Base-by-base conservation (phyloP, 2,888 invertebrate species). In the Thysanoteuthis rhombus region DNA sequence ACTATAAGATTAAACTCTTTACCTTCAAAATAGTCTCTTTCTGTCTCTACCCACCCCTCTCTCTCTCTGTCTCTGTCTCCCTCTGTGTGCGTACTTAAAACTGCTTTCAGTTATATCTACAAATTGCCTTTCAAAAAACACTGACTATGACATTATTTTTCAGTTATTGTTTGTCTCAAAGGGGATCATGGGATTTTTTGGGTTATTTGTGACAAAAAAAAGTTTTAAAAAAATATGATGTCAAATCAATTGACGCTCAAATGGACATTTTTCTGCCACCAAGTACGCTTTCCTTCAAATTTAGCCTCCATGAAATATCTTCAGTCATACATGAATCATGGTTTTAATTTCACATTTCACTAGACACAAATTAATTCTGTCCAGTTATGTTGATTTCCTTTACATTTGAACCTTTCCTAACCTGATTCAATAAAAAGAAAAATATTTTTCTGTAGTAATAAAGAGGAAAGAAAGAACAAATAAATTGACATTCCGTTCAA, bases 311-410 rank as follows among this genome's bases (percentile, higher is more conserved):
- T 75, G n/a, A 75, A 75, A 75, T 75, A 12, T 75, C n/a, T 36
- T 36, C 75, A 75, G 75, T 36, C 75, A 75, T n/a, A 75, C 75
- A 75, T 75, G 75, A 75, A 75, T 75, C 75, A 36, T 25, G 75
- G 75, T n/a, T 75, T 75, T 75, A 75, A 75, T 75, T 75, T 75
- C 75, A 75, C 75, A 75, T 75, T 75, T 75, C 75, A 75, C 75
- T 75, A 75, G 75, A 36, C 75, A 75, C 75, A n/a, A 75, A 75
- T 75, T 75, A 75, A 75, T 75, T 75, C 75, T 75, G 75, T 75
- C 75, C 75, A 75, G 75, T 75, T 75, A 75, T 75, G 75, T 36
- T n/a, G 75, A 75, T 75, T 36, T 75, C n/a, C n/a, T 75, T 75
- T 75, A n/a, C 75, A 75, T 75, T 75, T 75, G 75, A 75, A 75